Evolutionary conservation across 2,888 invertebrate species (phyloP), one percentile per base, ranked within the genome.

Genomic region (Aporophyla lueneburgensis): DNA sequence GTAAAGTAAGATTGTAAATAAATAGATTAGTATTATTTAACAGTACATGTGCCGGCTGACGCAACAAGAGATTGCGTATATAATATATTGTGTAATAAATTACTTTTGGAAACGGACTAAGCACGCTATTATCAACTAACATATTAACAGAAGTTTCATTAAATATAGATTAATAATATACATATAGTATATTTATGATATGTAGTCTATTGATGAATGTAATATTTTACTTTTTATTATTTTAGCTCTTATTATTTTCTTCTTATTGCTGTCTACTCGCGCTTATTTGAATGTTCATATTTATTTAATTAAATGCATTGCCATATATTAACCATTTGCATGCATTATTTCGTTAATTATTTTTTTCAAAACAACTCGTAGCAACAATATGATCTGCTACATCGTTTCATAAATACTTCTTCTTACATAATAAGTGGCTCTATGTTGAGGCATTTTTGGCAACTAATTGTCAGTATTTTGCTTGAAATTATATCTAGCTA

Each of bases 1-100:
- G 74, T 79, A 70, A 61, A 67, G 51, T 84, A 87, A 88, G 87
- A 69, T 81, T 87, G 87, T 87, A 87, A 82, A 87, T 87, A 87
- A 66, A 84, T 84, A 82, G 78, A 74, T 49, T 78, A 87, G 80
- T 65, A 73, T 68, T 78, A 77, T 82, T 86, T 86, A 88, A 84
- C 54, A 78, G 53, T 66, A 80, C 53, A 70, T 75, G 67, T 76
- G 67, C 53, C 51, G 69, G 77, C 81, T 84, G 85, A 84, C 76
- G 76, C 56, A 63, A 61, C 61, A 58, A 63, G 49, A 72, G 43
- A 79, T 74, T 71, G 24, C 61, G 53, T 56, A 33, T 12, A 46
- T 46, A 46, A 33, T 12, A 46, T 46, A 46, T 46, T 46, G 43
- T 46, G 43, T 46, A 78, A 70, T 71, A 70, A 54, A 75, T 73